Conservation (phyloP, 2,888 invertebrate species). For the Eupithecia inturbata region DNA sequence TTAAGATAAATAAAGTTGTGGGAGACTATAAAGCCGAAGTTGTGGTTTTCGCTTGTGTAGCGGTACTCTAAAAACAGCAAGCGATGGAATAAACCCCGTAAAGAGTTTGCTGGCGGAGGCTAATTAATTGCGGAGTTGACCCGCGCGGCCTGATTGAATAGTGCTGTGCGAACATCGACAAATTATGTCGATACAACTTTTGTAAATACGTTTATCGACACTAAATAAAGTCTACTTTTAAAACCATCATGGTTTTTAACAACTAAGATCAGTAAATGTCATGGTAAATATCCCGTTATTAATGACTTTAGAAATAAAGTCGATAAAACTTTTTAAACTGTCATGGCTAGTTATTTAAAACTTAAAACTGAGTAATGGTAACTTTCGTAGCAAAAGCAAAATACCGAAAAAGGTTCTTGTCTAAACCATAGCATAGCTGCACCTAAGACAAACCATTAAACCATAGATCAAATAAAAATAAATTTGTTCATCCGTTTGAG, state of each 20-base stretch:
- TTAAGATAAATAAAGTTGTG: background rate
- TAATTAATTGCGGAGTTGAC: constrained; percentile 63
- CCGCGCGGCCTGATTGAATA: constrained; percentile 51
- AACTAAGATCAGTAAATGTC: too few relatives aligned
- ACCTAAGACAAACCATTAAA: background rate
- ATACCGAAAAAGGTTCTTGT: background rate
- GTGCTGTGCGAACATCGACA: constrained; percentile 44
- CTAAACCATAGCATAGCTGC: background rate
- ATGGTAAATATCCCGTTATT: too few relatives aligned
- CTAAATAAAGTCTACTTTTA: background rate
- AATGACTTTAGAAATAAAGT: background rate
- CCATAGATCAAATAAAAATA: background rate
- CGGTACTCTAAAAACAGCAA: constrained; percentile 48
- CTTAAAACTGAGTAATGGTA: background rate
- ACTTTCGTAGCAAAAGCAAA: background rate
- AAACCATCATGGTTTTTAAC: background rate
- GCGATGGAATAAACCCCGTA: constrained; percentile 48
- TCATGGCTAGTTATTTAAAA: background rate
- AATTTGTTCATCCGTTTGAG: background rate
- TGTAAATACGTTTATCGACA: background rate
- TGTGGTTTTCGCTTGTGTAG: constrained; percentile 14
- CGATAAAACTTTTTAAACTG: background rate
- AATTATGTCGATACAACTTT: constrained; percentile 17
- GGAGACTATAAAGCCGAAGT: background rate
- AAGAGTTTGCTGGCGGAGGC: constrained; percentile 49